Percentiles rank a stretch among this genome's conserved stretches.
Conservation (phyloP, 2,113 vertebrate genomes). For the Melospiza georgiana region DNA sequence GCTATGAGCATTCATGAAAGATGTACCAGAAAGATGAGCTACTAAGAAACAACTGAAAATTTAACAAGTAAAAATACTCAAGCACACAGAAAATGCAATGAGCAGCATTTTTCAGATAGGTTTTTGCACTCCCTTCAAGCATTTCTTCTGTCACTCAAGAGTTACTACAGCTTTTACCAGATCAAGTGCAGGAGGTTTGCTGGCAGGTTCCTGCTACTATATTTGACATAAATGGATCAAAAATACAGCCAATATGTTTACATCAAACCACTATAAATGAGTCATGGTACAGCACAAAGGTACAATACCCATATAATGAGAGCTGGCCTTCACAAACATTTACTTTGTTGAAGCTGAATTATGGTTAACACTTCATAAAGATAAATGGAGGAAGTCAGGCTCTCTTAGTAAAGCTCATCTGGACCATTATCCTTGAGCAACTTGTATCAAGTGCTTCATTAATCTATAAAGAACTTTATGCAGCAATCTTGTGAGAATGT, state of each 20-base stretch:
- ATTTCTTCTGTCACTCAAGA: not conserved
- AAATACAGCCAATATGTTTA: fast-evolving
- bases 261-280: not conserved
- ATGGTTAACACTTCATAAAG: not conserved
- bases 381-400: not conserved
- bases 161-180: not conserved
- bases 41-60: not conserved
- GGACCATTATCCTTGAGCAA: not conserved
- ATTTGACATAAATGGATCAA: not conserved
- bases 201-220: not conserved
- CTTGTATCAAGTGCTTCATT: not conserved
- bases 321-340: not conserved
- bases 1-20: not conserved
- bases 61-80: not conserved
- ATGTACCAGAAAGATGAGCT: not conserved
- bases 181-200: not conserved
- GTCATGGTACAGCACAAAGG: not conserved
- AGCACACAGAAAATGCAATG: not conserved
- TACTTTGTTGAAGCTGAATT: not conserved
- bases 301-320: not conserved
- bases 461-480: not conserved
- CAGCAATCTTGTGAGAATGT: not conserved
- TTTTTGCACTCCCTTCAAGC: not conserved
- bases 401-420: not conserved
- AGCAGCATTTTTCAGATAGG: not conserved